Base-by-base conservation (phyloP, 2,113 vertebrate genomes). In the Ginglymostoma cirratum region DNA sequence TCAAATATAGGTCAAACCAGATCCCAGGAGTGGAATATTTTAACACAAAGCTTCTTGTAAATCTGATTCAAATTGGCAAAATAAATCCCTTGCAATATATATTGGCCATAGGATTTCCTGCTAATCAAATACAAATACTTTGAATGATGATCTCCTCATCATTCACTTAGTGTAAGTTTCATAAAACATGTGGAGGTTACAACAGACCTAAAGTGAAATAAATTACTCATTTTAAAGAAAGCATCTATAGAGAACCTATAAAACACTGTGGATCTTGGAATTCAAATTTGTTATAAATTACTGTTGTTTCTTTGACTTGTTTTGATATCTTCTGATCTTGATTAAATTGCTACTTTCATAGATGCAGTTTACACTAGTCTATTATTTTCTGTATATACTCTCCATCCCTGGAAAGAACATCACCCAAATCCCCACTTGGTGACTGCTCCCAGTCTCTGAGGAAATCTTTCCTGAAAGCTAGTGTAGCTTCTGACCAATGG, bases 11-110 rank as follows among this genome's bases (percentile, higher is more conserved):
- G 89, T 93, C 89, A 93, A 38, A 67, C 55, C 89, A 93, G 34
- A 67, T 93, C 89, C 89, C 89, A 93, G 21, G 61, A 66, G 89
- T 67, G 61, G 89, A 67, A 65, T 93, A 93, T 93, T 66, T 93
- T 93, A 93, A 93, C 61, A 93, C 61, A 93, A 66, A 93, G 19
- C 89, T 93, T 93, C 61, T 93, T 93, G 89, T 93, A 93, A 93
- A 93, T 67, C 61, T 93, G 89, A 34, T 38, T 93, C 61, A 93
- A 93, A 66, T 93, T 93, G 89, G 65, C 61, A 93, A 67, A 93
- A 93, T 66, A 66, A 93, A 93, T 93, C 17, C 89, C 34, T 38
- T 38, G n/a, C 89, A 66, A 93, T 93, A 38, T 67, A 66, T 10
- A 38, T 93, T 93, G 61, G 89, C 34, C n/a, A 34, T 65, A 8